Evolutionary conservation across 2,797 vertebrate species (phyloP), one percentile per base, ranked within the genome.

Genomic region (Thalassophryne amazonica): DNA sequence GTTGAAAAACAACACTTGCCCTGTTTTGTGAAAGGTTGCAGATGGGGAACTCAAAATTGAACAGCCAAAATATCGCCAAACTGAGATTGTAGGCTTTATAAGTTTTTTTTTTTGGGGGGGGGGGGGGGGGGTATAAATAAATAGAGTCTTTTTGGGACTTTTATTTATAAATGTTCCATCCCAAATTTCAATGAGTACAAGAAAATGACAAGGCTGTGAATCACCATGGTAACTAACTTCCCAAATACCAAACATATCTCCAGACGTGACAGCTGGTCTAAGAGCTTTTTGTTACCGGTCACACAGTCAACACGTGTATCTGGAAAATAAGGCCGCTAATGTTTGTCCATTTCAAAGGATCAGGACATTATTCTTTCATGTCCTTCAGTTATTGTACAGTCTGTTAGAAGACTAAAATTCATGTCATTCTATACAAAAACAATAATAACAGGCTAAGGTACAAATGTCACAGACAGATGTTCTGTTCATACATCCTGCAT

Each of bases 81-180:
- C n/a, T n/a, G n/a, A n/a, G n/a, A n/a, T n/a, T n/a, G n/a, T n/a
- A n/a, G n/a, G n/a, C n/a, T n/a, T n/a, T n/a, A n/a, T n/a, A n/a
- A n/a, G n/a, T n/a, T n/a, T n/a, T n/a, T n/a, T n/a, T n/a, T n/a
- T n/a, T n/a, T n/a, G n/a, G n/a, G n/a, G n/a, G n/a, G n/a, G n/a
- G n/a, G n/a, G n/a, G n/a, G n/a, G n/a, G n/a, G n/a, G n/a, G n/a
- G n/a, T n/a, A n/a, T n/a, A n/a, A n/a, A n/a, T n/a, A 78, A 75
- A 73, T 28, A 23, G 57, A 13, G 50, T 77, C 71, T 55, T 66
- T 51, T 43, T 1, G 1, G 76, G 65, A 79, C 67, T 69, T 89
- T 90, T 86, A 88, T 91, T 90, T 87, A 85, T 70, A 89, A 87
- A 85, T 49, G 19, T 55, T 80, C 67, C 33, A 81, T 74, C 73